Base-by-base conservation (phyloP, 2,113 vertebrate genomes). In the Pygoscelis antarcticus region DNA sequence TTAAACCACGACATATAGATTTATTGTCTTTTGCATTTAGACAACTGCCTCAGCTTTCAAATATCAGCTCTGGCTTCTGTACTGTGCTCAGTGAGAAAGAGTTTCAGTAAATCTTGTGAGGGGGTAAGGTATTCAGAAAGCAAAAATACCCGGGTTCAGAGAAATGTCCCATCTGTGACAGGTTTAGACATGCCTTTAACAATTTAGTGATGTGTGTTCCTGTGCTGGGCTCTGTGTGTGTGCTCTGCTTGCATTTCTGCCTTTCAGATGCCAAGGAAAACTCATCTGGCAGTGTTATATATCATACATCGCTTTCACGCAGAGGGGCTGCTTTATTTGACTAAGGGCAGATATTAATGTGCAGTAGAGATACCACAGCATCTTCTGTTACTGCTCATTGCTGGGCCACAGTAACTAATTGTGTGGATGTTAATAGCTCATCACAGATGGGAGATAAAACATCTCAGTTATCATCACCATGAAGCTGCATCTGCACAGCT, bases 1-100 rank as follows among this genome's bases (percentile, higher is more conserved):
- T 42, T 42, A 42, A 42, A 42, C 42, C 42, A 42, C 42, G 14
- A 42, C 42, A 42, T 42, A 42, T 70, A 34, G 87, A 70, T 94
- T 89, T 95, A 61, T 40, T 89, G 68, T 51, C 74, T 87, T 87
- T 83, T 69, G 42, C 74, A 51, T 91, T 96, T 91, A 85, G 87
- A 83, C 58, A 94, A 46, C 34, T 79, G 46, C 16, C 29, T 90
- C 6, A 1, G 36, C 75, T 95, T 85, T 93, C 77, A 85, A 71
- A 90, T 91, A 36, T 90, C 91, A 94, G 20, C 54, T 76, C 38
- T 93, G 93, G 29, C 38, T 89, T 26, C 60, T 80, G 16, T 83
- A n/a, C 51, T 79, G 49, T 83, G 25, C 49, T 85, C 18, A 42
- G 47, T 49, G 57, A 93, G 57, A 47, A 95, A 61, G 40, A 70